Evolutionary conservation across 2,113 vertebrate genomes (phyloP).

Genomic region (Pteruthius melanotis): DNA sequence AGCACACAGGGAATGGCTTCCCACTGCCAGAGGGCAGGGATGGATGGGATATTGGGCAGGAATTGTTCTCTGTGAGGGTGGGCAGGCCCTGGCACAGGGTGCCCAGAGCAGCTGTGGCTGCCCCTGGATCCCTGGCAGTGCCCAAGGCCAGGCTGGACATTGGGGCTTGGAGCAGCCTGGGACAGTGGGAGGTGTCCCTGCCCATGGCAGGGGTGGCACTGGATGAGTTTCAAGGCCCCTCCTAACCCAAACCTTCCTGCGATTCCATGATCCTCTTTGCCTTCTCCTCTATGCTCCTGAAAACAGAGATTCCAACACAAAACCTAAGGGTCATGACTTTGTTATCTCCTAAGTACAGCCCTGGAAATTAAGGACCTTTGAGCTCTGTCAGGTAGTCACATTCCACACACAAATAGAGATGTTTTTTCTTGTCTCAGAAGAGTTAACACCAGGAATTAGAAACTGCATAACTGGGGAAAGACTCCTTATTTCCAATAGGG

Average conservation of each 20-base stretch:
- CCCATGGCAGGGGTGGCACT: accelerated
- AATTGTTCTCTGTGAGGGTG: accelerated
- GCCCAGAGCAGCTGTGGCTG: neutral
- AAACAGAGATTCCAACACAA: neutral
- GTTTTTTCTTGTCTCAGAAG: neutral
- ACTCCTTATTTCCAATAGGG: neutral
- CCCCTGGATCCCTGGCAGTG: neutral
- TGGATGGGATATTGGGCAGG: neutral
- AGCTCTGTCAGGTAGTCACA: neutral
- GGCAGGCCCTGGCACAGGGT: accelerated
- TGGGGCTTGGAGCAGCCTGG: neutral
- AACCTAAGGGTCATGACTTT: neutral
- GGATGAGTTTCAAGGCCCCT: neutral
- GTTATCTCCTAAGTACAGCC: neutral
- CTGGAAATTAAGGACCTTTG: neutral
- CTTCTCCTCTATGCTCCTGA: neutral
- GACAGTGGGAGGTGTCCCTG: neutral
- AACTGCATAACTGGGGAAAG: neutral
- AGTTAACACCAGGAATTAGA: neutral
- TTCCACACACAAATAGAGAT: neutral
- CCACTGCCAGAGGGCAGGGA: accelerated
- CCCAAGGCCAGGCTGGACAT: no score
- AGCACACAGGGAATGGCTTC: neutral
- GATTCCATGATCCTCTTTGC: neutral
- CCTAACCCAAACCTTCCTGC: neutral